These are phyloP conservation scores for Cosmia pyralina DNA, from an alignment of 2,888 invertebrate genomes.

Conservation along the genomic window DNA sequence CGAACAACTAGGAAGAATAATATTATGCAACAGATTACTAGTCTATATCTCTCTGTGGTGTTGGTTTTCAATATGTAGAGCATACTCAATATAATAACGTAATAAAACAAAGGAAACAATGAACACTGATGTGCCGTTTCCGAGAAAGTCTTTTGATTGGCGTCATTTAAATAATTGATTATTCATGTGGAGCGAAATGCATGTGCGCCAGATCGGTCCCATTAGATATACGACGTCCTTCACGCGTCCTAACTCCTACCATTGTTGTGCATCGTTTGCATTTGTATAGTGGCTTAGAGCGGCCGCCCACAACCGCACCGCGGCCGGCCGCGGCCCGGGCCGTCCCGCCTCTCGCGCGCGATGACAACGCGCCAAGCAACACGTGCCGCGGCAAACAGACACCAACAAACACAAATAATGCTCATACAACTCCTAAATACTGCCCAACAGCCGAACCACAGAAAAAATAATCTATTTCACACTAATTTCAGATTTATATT, in stretches of 20 bases:
- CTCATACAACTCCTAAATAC: conserved; percentile 43
- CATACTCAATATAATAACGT: conserved; percentile 60
- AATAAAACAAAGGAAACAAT: conserved; percentile 72
- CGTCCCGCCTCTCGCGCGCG: conserved; percentile 76
- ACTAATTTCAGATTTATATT: conserved; percentile 72
- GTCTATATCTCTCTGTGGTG: conserved; percentile 80
- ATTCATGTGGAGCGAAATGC: conserved; percentile 88
- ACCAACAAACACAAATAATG: conserved; percentile 53
- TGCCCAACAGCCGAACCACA: conserved; percentile 49
- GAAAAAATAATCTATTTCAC: conserved; percentile 74
- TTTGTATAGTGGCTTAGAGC: conserved; percentile 85
- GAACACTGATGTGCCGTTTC: conserved; percentile 74
- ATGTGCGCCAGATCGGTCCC: conserved; percentile 85
- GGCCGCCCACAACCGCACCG: conserved; percentile 79
- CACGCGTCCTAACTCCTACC: conserved; percentile 90
- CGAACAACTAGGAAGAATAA: conserved; percentile 89
- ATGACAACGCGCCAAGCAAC: conserved; percentile 70
- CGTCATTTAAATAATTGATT: conserved; percentile 89
- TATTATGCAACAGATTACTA: conserved; percentile 89
- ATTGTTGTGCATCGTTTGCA: conserved; percentile 88
- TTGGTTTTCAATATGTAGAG: conserved; percentile 77
- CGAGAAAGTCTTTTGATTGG: conserved; percentile 85
- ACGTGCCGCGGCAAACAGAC: conserved; percentile 41
- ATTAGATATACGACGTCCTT: conserved; percentile 89
- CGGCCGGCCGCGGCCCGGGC: conserved; percentile 66